Evolutionary conservation across 2,888 invertebrate genomes (phyloP).

Genomic region (Sepioteuthis lessoniana): DNA sequence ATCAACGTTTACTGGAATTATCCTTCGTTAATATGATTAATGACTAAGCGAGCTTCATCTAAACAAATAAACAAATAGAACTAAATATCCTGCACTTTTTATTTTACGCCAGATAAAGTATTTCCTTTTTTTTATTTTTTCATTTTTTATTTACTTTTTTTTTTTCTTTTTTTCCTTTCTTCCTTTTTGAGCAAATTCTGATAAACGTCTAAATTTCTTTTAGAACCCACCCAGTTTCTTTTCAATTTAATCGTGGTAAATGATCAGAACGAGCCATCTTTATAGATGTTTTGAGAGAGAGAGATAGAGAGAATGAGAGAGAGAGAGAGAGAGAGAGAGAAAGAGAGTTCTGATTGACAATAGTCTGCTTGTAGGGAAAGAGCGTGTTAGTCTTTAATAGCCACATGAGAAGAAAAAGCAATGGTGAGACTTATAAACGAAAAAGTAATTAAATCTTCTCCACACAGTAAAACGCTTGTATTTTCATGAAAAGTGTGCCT

Average conservation of each 20-base stretch:
- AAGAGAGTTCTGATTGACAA: not conserved
- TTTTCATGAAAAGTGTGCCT: not conserved
- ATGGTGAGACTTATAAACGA: not conserved
- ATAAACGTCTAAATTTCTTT: too few relatives aligned
- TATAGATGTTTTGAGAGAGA: not conserved
- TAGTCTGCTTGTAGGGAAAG: not conserved
- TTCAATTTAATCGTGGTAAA: not conserved
- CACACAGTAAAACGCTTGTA: not conserved
- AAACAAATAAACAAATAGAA: too few relatives aligned
- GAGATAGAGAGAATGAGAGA: too few relatives aligned
- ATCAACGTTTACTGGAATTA: too few relatives aligned
- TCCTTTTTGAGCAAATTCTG: too few relatives aligned
- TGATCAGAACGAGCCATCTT: not conserved
- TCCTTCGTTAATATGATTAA: too few relatives aligned
- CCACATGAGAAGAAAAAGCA: not conserved
- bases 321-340: not conserved
- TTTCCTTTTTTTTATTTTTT: too few relatives aligned
- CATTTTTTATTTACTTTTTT: too few relatives aligned
- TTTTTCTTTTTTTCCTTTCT: too few relatives aligned
- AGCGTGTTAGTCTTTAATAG: not conserved
- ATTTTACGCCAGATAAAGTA: too few relatives aligned
- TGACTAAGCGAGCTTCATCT: too few relatives aligned
- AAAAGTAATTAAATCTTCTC: not conserved
- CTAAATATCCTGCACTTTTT: too few relatives aligned
- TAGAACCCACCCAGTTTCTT: not conserved